Evolutionary conservation across 92 coral and sea anemone genomes (phyloP).

Genomic region (Blastomussa wellsi): DNA sequence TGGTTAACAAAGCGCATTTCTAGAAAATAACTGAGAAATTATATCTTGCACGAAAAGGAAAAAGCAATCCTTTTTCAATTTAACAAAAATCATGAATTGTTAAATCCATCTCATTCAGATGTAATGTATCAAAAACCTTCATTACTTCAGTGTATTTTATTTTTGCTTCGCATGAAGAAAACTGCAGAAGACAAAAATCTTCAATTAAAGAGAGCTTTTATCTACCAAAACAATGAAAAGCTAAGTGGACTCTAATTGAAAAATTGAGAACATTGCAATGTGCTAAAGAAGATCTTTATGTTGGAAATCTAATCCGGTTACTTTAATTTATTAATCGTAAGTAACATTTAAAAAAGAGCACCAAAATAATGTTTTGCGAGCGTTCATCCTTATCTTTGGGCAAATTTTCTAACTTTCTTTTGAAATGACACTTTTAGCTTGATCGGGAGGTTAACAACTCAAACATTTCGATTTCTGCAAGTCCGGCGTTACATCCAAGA

Average conservation of each 20-base stretch:
- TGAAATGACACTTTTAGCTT: background rate
- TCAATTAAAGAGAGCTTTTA: background rate
- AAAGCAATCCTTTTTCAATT: background rate
- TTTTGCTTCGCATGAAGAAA: background rate
- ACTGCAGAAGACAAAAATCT: background rate
- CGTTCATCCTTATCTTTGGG: background rate
- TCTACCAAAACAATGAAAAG: background rate
- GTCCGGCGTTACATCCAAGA: background rate
- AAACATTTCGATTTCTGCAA: background rate
- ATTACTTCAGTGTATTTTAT: no score
- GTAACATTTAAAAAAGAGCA: background rate
- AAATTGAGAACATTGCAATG: background rate
- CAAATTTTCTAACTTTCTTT: background rate
- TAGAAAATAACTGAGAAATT: background rate
- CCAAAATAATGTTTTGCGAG: background rate
- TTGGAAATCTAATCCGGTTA: background rate
- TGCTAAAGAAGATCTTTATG: background rate
- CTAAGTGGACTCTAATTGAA: slow-evolving; percentile 7
- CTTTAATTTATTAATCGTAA: background rate
- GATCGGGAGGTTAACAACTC: background rate
- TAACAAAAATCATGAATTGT: background rate
- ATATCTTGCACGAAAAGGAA: background rate
- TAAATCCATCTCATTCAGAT: background rate
- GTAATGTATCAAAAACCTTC: background rate
- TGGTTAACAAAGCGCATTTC: background rate